These are phyloP conservation scores for Athalia rosae DNA, from an alignment of 2,888 invertebrate genomes.

Conservation along the genomic window DNA sequence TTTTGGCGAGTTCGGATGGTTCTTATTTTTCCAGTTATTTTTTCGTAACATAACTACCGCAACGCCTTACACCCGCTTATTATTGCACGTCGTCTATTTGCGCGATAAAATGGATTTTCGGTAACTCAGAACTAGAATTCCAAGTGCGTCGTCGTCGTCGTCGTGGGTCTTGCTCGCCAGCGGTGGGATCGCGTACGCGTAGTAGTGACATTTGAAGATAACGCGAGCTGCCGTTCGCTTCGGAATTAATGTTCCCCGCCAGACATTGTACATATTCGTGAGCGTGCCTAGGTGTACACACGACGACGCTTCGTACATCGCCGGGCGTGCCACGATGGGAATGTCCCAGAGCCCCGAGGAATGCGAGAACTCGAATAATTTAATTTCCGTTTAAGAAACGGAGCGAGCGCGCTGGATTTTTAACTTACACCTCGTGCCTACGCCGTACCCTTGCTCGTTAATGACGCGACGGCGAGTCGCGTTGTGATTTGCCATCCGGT, in stretches of 20 bases:
- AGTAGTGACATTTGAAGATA: background rate
- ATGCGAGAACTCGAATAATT: constrained; percentile 30
- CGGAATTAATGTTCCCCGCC: background rate
- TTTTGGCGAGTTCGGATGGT: too few species aligned
- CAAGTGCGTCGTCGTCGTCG: background rate
- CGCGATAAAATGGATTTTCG: background rate
- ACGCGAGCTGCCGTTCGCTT: background rate
- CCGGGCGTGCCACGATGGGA: background rate
- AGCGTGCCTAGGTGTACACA: background rate
- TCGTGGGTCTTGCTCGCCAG: background rate
- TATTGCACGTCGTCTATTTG: background rate
- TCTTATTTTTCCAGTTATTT: too few species aligned
- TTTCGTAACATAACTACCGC: too few species aligned
- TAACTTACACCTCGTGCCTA: too few species aligned
- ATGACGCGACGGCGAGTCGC: too few species aligned
- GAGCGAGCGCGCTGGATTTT: constrained; percentile 12
- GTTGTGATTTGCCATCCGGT: background rate
- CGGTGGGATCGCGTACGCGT: background rate
- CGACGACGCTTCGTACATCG: background rate
- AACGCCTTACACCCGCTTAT: too few species aligned
- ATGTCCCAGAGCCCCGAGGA: constrained; percentile 18
- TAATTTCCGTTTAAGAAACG: constrained; percentile 28
- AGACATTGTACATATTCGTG: background rate
- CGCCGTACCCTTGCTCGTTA: too few species aligned
- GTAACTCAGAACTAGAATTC: too few species aligned